phyloP scores from a whole-genome alignment of 2,797 vertebrate genomes.

The Ispidina lecontei region DNA sequence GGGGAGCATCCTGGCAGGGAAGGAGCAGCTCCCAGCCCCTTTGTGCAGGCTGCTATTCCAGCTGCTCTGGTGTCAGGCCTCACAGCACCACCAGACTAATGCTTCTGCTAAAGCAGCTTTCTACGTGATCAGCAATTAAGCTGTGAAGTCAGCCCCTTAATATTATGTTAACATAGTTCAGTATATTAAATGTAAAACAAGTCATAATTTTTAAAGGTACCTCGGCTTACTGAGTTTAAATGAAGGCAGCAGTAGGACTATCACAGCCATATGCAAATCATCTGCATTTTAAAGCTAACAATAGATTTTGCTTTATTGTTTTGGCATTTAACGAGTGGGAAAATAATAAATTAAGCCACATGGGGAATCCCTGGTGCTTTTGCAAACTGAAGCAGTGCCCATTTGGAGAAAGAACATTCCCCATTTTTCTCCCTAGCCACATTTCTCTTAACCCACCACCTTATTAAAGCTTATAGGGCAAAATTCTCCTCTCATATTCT shows the following conservation, averaged over 20 bases:
- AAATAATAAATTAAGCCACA: constrained; percentile 71
- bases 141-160: constrained; percentile 71
- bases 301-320: constrained; percentile 73
- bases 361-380: constrained; percentile 50
- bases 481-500: constrained; percentile 62
- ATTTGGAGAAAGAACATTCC: constrained; percentile 18
- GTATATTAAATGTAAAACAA: constrained; percentile 75
- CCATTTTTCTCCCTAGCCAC: constrained; percentile 46
- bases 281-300: constrained; percentile 52
- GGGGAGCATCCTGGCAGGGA: not conserved
- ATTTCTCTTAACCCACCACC: constrained; percentile 59
- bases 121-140: constrained; percentile 65
- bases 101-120: constrained; percentile 50
- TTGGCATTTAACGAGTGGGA: constrained; percentile 75
- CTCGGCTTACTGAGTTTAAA: constrained; percentile 57
- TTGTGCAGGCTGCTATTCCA: constrained; percentile 48
- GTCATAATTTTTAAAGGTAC: constrained; percentile 59
- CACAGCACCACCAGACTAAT: not conserved
- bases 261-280: constrained; percentile 63
- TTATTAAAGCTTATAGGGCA: constrained; percentile 66
- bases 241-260: constrained; percentile 61
- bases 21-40: not conserved
- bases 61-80: not conserved
- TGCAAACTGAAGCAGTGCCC: constrained; percentile 46
- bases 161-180: constrained; percentile 71